Conservation (phyloP, 2,888 invertebrate genomes). For the Tipula confusa region DNA sequence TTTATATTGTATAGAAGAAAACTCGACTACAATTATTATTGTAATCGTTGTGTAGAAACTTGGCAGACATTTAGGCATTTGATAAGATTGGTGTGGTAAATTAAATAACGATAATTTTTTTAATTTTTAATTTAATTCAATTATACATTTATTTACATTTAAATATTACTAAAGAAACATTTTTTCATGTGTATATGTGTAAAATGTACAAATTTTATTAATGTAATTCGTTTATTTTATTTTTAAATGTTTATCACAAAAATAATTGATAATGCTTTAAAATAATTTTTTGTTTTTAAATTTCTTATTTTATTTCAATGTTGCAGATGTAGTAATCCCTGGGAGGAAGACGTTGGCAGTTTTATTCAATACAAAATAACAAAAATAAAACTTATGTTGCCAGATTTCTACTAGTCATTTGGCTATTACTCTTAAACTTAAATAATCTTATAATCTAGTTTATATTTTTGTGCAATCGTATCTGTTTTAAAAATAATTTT, state of each 20-base stretch:
- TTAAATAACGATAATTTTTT: not conserved
- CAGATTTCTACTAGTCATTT: not conserved
- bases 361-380: not conserved
- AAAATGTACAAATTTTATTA: not conserved
- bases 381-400: not conserved
- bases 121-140: not conserved
- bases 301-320: not conserved
- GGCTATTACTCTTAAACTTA: not conserved
- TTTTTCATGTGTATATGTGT: not conserved
- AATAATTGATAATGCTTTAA: not conserved
- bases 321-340: not conserved
- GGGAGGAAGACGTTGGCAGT: constrained; percentile 28
- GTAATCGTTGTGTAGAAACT: not conserved
- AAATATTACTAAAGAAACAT: not conserved
- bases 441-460: not conserved
- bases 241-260: not conserved
- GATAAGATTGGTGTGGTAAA: not conserved
- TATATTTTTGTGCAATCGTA: not conserved
- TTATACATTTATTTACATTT: not conserved
- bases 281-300: not conserved
- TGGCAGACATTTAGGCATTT: not conserved
- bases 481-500: not conserved
- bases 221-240: not conserved
- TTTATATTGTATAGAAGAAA: not conserved
- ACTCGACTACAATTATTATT: not conserved